Evolutionary conservation across 2,113 vertebrate genomes (phyloP).

Genomic region (Megaleporinus macrocephalus): DNA sequence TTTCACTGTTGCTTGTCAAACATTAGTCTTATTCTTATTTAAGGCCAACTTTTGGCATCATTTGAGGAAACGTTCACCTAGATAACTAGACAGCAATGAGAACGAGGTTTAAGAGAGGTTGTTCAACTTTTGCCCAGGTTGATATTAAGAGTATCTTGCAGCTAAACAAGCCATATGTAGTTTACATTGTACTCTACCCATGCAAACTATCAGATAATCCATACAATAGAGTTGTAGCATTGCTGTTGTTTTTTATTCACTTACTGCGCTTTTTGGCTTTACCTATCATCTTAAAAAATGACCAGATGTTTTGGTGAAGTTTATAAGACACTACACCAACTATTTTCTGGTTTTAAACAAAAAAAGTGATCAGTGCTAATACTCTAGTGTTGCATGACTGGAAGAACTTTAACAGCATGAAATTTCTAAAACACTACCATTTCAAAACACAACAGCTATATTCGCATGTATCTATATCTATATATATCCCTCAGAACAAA

Average conservation of each 20-base stretch:
- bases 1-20: neutral
- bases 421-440: slow-evolving; percentile 61
- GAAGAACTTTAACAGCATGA: slow-evolving; percentile 70
- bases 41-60: neutral
- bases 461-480: too few relatives aligned
- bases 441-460: slow-evolving; percentile 57
- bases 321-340: slow-evolving; percentile 57
- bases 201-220: slow-evolving; percentile 34
- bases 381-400: slow-evolving; percentile 77
- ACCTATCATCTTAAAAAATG: slow-evolving; percentile 52
- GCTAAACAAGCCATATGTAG: slow-evolving; percentile 59
- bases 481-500: too few relatives aligned
- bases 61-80: neutral
- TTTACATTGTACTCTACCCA: slow-evolving; percentile 54
- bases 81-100: slow-evolving; percentile 12
- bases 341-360: slow-evolving; percentile 63
- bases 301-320: slow-evolving; percentile 49
- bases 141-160: slow-evolving; percentile 48
- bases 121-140: slow-evolving; percentile 49
- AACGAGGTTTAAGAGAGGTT: slow-evolving; percentile 14
- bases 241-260: slow-evolving; percentile 50
- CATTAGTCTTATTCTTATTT: neutral
- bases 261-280: slow-evolving; percentile 47
- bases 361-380: slow-evolving; percentile 62
- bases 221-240: slow-evolving; percentile 53